phyloP scores from a whole-genome alignment of 2,888 invertebrate species.

The Aquatica leii region DNA sequence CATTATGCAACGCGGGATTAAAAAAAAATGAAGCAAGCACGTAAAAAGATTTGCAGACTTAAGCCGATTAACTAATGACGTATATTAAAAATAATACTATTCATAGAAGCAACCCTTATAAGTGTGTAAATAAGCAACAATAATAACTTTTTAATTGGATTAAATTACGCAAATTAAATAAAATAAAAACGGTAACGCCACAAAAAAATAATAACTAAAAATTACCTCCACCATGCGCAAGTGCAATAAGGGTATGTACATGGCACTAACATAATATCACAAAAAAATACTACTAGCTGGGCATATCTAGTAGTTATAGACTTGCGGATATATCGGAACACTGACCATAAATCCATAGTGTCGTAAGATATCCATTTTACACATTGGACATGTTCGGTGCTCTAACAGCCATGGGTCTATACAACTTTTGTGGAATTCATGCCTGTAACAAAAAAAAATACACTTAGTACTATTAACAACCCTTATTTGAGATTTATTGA shows the following conservation, averaged over 20 bases:
- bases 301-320: constrained; percentile 46
- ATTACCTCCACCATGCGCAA: constrained; percentile 56
- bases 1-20: no score
- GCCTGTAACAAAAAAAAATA: constrained; percentile 67
- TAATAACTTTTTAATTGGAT: not conserved
- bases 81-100: not conserved
- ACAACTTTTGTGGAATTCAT: constrained; percentile 94
- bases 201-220: constrained; percentile 42
- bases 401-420: constrained; percentile 97
- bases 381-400: constrained; percentile 96
- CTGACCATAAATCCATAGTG: constrained; percentile 88
- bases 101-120: constrained; percentile 9
- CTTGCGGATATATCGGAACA: constrained; percentile 56
- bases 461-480: not conserved
- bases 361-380: constrained; percentile 94
- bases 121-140: constrained; percentile 18
- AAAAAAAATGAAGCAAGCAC: no score
- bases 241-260: constrained; percentile 41
- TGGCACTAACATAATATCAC: constrained; percentile 47
- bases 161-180: not conserved
- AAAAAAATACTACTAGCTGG: constrained; percentile 39
- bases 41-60: no score
- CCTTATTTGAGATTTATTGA: no score
- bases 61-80: no score
- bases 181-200: not conserved